These are phyloP conservation scores for Metellina segmentata DNA, from an alignment of 2,888 invertebrate genomes.

Conservation along the genomic window DNA sequence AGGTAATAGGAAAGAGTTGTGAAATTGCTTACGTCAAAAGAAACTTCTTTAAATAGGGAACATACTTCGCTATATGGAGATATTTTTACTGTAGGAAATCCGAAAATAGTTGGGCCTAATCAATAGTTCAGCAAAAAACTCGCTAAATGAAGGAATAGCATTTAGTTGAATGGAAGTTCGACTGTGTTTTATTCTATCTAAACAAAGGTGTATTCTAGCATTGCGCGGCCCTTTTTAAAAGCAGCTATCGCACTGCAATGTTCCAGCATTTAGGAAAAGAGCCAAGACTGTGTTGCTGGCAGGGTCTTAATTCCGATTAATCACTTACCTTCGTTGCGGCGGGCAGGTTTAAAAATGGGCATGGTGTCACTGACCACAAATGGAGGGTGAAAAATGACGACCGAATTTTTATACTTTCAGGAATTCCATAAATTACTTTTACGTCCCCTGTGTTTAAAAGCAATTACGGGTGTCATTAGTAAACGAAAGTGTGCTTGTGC, in stretches of 20 bases:
- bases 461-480: slow-evolving; percentile 67
- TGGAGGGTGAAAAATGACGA: slow-evolving; percentile 38
- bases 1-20: too few species aligned
- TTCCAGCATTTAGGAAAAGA: neutral
- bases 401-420: slow-evolving; percentile 45
- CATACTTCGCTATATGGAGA: too few species aligned
- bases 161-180: too few species aligned
- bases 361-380: slow-evolving; percentile 56
- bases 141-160: too few species aligned
- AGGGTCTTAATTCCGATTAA: slow-evolving; percentile 65
- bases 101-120: too few species aligned
- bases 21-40: too few species aligned
- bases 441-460: slow-evolving; percentile 57
- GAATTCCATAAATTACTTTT: slow-evolving; percentile 65
- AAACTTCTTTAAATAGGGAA: too few species aligned
- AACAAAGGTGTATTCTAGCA: neutral
- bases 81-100: too few species aligned
- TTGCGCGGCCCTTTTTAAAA: neutral
- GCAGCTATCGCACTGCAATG: neutral
- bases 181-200: neutral
- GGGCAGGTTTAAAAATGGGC: slow-evolving; percentile 57
- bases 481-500: slow-evolving; percentile 20
- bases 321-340: slow-evolving; percentile 42
- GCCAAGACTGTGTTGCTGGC: slow-evolving; percentile 27
- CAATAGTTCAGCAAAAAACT: too few species aligned